Evolutionary conservation across 2,888 invertebrate genomes (phyloP), one percentile per base, ranked within the genome.

Genomic region (Tetranychus truncatus): DNA sequence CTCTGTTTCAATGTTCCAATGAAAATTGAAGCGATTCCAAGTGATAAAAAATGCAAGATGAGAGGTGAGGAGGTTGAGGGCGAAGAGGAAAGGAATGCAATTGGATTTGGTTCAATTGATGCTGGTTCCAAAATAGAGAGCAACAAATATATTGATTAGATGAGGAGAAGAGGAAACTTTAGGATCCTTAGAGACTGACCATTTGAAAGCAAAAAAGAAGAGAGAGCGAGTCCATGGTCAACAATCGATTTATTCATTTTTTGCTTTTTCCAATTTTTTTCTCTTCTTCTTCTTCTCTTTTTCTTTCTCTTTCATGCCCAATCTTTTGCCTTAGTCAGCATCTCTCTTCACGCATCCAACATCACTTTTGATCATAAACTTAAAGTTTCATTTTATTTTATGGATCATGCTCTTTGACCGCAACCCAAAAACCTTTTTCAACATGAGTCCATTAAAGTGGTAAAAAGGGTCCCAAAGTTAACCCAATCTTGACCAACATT

Each of bases 81-180:
- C 8, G 46, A 55, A 55, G 15, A 9, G 15, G 7, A 55, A 55
- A 55, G 55, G 5, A 55, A 55, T 55, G 55, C 7, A 55, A 55
- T 55, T 55, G 55, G 55, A 55, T 55, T 15, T 55, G 55, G 55
- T 55, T 55, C 55, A 55, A 55, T 55, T 55, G 55, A 55, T 55
- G 55, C 55, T 55, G 55, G 55, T 55, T 55, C 11, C 55, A 55
- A 34, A 55, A 55, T 55, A 55, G 55, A 55, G 55, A 15, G 55
- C 55, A 55, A 55, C 55, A 55, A 55, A 55, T 55, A 55, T 55
- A 55, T 55, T 55, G 55, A 55, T 55, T 55, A 55, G 55, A 55
- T 55, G 55, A 55, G 9, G 55, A 55, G 15, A 55, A 55, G 15
- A 15, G 9, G 1, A 55, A 55, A 9, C 15, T 55, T 55, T 15